These are phyloP conservation scores for Ambastaia sidthimunki DNA, from an alignment of 2,797 vertebrate genomes.

Conservation along the genomic window DNA sequence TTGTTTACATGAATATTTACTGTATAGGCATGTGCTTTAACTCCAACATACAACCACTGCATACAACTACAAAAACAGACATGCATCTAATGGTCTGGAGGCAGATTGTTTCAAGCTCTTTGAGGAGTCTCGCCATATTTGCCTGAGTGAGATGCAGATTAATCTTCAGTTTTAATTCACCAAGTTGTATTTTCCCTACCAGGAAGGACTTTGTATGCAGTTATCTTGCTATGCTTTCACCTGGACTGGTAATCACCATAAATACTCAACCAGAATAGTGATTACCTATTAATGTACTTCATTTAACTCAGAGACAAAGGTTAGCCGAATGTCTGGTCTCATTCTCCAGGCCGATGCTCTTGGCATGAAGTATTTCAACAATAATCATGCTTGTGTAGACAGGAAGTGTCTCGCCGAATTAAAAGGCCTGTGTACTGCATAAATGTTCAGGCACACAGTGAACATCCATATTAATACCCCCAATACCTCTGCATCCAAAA, in stretches of 20 bases:
- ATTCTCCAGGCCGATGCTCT: background rate
- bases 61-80: background rate
- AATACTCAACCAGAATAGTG: background rate
- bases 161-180: background rate
- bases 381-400: background rate
- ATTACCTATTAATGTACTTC: conserved; percentile 13
- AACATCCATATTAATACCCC: background rate
- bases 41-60: conserved; percentile 11
- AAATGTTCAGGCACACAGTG: background rate
- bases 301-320: conserved; percentile 27
- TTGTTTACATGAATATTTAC: conserved; percentile 37
- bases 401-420: background rate
- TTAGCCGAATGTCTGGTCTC: conserved; percentile 10
- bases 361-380: background rate
- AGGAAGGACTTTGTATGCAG: background rate
- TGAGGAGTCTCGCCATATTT: background rate
- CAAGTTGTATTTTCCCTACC: background rate
- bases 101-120: background rate
- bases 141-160: background rate
- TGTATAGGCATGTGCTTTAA: conserved; percentile 37
- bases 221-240: background rate
- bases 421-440: background rate
- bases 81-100: background rate
- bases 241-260: conserved; percentile 7
- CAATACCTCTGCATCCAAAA: background rate